These are phyloP conservation scores for Huso huso DNA, from an alignment of 2,797 vertebrate species.

Conservation along the genomic window DNA sequence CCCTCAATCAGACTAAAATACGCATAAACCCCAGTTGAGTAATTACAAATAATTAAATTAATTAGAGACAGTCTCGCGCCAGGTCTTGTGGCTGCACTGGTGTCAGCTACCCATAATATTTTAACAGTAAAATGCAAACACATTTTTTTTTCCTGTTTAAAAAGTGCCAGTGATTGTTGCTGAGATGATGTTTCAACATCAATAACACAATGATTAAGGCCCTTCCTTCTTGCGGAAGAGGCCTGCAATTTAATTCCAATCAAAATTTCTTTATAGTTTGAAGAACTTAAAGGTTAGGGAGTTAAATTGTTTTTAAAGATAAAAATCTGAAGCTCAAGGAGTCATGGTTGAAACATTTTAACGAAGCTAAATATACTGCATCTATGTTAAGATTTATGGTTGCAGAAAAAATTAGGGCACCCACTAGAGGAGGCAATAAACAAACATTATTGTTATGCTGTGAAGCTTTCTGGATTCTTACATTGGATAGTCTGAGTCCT, in stretches of 20 bases:
- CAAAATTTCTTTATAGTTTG: conserved; percentile 62
- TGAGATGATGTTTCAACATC: conserved; percentile 59
- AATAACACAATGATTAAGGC: conserved; percentile 55
- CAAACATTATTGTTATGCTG: no score
- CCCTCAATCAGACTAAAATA: conserved; percentile 58
- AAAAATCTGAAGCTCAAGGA: conserved; percentile 47
- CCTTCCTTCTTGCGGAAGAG: conserved; percentile 70
- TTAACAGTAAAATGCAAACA: conserved; percentile 77
- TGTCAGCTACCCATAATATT: conserved; percentile 73
- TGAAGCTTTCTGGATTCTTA: no score
- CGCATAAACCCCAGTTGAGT: conserved; percentile 69
- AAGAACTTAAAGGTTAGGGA: conserved; percentile 59
- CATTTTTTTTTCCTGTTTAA: conserved; percentile 34
- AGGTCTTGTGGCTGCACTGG: conserved; percentile 58
- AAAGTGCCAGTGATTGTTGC: conserved; percentile 60
- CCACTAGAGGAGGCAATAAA: no score
- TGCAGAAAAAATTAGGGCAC: no score
- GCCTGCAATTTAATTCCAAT: conserved; percentile 73
- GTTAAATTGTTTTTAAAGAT: conserved; percentile 62
- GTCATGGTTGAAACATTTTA: conserved; percentile 41
- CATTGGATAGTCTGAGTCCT: no score
- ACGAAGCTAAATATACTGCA: no score
- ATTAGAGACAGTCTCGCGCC: conserved; percentile 77
- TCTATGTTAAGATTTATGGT: no score
- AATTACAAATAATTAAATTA: conserved; percentile 95